These are phyloP conservation scores for Hirundichthys speculiger DNA, from an alignment of 2,113 vertebrate genomes.

Conservation along the genomic window DNA sequence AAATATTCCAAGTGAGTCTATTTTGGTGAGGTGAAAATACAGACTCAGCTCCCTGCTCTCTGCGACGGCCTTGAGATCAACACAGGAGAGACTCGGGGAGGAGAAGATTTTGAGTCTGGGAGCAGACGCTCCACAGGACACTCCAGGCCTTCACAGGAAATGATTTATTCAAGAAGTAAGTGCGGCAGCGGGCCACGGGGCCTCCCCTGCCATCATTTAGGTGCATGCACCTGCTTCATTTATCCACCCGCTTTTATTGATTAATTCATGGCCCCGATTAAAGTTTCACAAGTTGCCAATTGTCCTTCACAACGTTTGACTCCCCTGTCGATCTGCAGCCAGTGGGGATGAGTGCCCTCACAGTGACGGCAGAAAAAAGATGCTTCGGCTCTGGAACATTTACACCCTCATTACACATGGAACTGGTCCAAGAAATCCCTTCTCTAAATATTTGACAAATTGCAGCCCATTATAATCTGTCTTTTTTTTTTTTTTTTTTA, in stretches of 20 bases:
- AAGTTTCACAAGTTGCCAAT: conserved; percentile 77
- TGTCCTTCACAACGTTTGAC: conserved; percentile 73
- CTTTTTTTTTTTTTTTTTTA: conserved; percentile 53
- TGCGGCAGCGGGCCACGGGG: conserved; percentile 46
- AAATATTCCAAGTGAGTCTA: conserved; percentile 51
- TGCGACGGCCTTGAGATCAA: conserved; percentile 44
- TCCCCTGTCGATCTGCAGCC: conserved; percentile 66
- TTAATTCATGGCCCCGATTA: conserved; percentile 80
- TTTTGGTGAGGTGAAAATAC: conserved; percentile 48
- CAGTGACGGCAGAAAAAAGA: conserved; percentile 52
- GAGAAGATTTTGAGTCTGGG: conserved; percentile 34
- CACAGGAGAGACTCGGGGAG: conserved; percentile 22
- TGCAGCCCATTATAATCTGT: conserved; percentile 51
- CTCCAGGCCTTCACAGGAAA: conserved; percentile 69
- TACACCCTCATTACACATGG: conserved; percentile 36
- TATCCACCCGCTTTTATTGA: conserved; percentile 72
- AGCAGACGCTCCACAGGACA: conserved; percentile 39
- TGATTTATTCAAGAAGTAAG: conserved; percentile 79
- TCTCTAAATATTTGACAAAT: conserved; percentile 63
- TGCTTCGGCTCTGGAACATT: conserved; percentile 25
- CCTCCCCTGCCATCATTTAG: conserved; percentile 68
- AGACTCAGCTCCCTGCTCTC: conserved; percentile 47
- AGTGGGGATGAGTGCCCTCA: conserved; percentile 54
- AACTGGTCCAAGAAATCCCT: conserved; percentile 27
- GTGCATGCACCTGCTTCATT: conserved; percentile 61